Conservation (phyloP, 2,113 vertebrate species). For the Cyprinodon tularosa region DNA sequence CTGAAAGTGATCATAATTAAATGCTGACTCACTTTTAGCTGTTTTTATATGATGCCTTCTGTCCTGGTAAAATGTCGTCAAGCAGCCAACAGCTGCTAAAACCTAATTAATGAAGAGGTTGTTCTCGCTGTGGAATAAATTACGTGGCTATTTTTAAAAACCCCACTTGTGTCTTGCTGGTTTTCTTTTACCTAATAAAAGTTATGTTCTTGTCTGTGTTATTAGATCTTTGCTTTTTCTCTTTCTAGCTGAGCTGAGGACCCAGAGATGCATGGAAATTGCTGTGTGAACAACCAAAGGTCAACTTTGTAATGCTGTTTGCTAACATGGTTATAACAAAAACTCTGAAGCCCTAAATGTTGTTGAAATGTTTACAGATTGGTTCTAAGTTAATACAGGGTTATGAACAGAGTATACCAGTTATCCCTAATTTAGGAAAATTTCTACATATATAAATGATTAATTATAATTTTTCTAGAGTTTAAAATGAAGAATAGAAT, state of each 20-base stretch:
- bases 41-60: background rate
- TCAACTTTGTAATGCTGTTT: background rate
- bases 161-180: background rate
- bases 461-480: too few relatives aligned
- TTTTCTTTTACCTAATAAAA: slow-evolving; percentile 10
- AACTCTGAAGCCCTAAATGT: background rate
- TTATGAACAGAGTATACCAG: too few relatives aligned
- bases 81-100: background rate
- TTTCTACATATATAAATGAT: too few relatives aligned
- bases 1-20: background rate
- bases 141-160: background rate
- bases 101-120: background rate
- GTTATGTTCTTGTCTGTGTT: background rate
- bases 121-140: background rate
- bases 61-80: slow-evolving; percentile 21
- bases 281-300: slow-evolving; percentile 17
- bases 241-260: slow-evolving; percentile 10
- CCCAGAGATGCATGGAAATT: slow-evolving; percentile 3
- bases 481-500: too few relatives aligned
- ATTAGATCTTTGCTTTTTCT: background rate
- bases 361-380: too few relatives aligned
- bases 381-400: too few relatives aligned
- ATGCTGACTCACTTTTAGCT: slow-evolving; percentile 18
- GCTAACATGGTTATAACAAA: background rate
- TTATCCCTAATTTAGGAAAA: too few relatives aligned